Evolutionary conservation across 2,113 vertebrate species (phyloP).

Genomic region (Vidua macroura): DNA sequence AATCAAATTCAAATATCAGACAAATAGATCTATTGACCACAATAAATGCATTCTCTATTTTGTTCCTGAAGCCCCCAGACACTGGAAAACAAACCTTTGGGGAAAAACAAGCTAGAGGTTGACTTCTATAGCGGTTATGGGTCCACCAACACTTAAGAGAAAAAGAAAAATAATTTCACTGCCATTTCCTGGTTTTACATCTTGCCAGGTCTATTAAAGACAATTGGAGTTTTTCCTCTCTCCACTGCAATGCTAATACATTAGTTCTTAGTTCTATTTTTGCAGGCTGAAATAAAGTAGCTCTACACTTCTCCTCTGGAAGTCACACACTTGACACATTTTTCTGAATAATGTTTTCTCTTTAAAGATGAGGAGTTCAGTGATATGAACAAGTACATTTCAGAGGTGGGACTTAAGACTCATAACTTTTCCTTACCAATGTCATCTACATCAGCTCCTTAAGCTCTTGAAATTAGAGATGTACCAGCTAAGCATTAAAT

Average conservation of each 20-base stretch:
- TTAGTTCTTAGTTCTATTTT: neutral
- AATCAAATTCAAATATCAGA: neutral
- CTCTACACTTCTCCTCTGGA: neutral
- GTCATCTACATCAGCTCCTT: neutral
- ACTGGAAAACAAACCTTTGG: neutral
- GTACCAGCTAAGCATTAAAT: neutral
- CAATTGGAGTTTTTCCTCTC: neutral
- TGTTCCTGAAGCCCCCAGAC: neutral
- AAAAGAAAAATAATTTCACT: neutral
- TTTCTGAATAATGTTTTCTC: neutral
- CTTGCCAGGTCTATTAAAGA: neutral
- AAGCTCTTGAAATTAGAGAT: neutral
- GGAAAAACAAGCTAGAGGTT: neutral
- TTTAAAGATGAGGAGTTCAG: neutral
- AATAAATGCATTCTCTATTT: neutral
- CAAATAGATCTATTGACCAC: neutral
- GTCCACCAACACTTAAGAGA: neutral
- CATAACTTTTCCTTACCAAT: neutral
- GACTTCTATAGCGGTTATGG: neutral
- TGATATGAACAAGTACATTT: neutral
- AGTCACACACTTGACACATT: neutral
- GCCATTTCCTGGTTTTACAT: neutral
- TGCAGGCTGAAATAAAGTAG: neutral
- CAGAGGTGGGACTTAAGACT: neutral
- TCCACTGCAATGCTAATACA: neutral